Evolutionary conservation across 2,888 invertebrate genomes (phyloP).

Genomic region (Ornithoptera priamus): DNA sequence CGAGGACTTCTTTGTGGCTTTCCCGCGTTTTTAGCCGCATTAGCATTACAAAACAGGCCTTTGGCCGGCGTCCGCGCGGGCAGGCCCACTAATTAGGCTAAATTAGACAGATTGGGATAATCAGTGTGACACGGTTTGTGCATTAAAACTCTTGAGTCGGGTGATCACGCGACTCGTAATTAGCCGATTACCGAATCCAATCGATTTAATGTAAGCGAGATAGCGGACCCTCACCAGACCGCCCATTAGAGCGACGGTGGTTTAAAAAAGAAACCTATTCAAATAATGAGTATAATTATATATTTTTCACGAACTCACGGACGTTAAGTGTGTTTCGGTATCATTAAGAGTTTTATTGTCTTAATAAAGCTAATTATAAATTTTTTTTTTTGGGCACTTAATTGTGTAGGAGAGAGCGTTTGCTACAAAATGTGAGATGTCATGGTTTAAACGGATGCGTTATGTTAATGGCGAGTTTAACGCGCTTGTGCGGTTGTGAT

Average conservation of each 20-base stretch:
- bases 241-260: conserved; percentile 71
- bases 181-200: conserved; percentile 79
- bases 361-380: conserved; percentile 80
- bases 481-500: conserved; percentile 58
- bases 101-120: conserved; percentile 71
- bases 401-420: conserved; percentile 77
- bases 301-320: conserved; percentile 76
- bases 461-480: conserved; percentile 75
- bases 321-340: conserved; percentile 76
- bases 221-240: conserved; percentile 65
- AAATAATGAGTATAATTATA: conserved; percentile 80
- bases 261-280: conserved; percentile 73
- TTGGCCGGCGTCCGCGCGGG: conserved; percentile 40
- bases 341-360: conserved; percentile 80
- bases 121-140: conserved; percentile 75
- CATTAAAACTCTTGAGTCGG: conserved; percentile 73
- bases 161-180: conserved; percentile 73
- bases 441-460: conserved; percentile 77
- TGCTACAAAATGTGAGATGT: conserved; percentile 79
- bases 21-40: conserved; percentile 42
- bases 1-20: conserved; percentile 22
- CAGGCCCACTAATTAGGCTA: conserved; percentile 58
- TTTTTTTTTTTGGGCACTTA: conserved; percentile 74
- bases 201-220: conserved; percentile 78
- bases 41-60: conserved; percentile 45